Percentiles rank a stretch among this genome's conserved stretches.
Conservation (phyloP, 2,797 vertebrate species). For the Syngnathus acus region DNA sequence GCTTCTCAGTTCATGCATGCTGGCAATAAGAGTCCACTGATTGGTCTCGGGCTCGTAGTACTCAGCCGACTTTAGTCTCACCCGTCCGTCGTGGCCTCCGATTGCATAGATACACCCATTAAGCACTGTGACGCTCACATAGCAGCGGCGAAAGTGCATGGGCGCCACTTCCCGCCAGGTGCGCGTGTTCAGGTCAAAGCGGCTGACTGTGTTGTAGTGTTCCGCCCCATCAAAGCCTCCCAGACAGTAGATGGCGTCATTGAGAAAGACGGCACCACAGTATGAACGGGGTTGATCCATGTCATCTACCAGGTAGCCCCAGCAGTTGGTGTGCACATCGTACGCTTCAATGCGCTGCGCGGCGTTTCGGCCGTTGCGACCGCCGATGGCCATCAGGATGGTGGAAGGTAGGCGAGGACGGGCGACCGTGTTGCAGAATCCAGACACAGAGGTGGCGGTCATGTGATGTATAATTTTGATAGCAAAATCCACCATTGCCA, state of each 20-base stretch:
- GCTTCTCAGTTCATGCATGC: slow-evolving; percentile 72
- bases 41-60: slow-evolving; percentile 72
- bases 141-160: slow-evolving; percentile 76
- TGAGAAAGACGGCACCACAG: slow-evolving; percentile 66
- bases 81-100: slow-evolving; percentile 73
- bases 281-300: slow-evolving; percentile 68
- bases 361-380: slow-evolving; percentile 66
- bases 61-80: slow-evolving; percentile 71
- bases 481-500: slow-evolving; percentile 43
- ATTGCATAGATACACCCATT: slow-evolving; percentile 75
- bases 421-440: slow-evolving; percentile 39
- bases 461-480: slow-evolving; percentile 27
- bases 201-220: slow-evolving; percentile 70
- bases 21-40: slow-evolving; percentile 74
- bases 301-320: slow-evolving; percentile 64
- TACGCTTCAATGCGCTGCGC: slow-evolving; percentile 76
- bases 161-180: slow-evolving; percentile 74
- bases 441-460: slow-evolving; percentile 7
- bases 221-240: slow-evolving; percentile 71
- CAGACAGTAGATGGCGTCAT: slow-evolving; percentile 43
- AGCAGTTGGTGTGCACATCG: slow-evolving; percentile 59
- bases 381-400: slow-evolving; percentile 76
- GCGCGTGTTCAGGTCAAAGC: slow-evolving; percentile 55
- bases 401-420: slow-evolving; percentile 71
- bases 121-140: slow-evolving; percentile 71